Evolutionary conservation across 2,113 vertebrate species (phyloP), one percentile per base, ranked within the genome.

Genomic region (Hippocampus mohnikei): DNA sequence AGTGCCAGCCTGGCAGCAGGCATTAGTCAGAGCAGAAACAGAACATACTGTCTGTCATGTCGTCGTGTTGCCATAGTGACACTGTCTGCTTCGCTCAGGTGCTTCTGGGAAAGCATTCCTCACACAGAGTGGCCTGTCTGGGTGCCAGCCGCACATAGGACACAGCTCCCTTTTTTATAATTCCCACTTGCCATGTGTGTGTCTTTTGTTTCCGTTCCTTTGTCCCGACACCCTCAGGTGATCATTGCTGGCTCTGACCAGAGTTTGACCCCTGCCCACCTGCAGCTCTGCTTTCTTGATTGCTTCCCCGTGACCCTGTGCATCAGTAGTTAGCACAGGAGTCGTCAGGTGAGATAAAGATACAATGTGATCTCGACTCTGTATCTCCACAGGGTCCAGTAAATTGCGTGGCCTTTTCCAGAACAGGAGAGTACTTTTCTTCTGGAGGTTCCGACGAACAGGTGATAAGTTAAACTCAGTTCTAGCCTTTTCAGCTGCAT

Each of bases 361-460:
- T 55, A 23, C 37, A 37, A 52, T 53, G 27, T 53, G 67, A 56
- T 68, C 37, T 37, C n/a, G 20, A 60, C 3, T 70, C 6, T 67
- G 3, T 25, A 37, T 68, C 50, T 8, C 42, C 18, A 1, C 75
- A 99, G 97, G 96, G 96, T 13, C 89, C 95, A 69, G 96, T 92
- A 65, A 94, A 92, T 66, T 92, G 92, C 70, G 95, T 98, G 79
- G 88, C 90, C 0, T 99, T 99, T 82, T 98, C 97, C 71, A 92
- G 90, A 85, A 88, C 91, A 0, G 97, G 96, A 71, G 94, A 96
- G 10, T 90, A 91, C 58, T 96, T 98, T 88, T 95, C 95, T 20
- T 98, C 96, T 44, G 97, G 95, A 71, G 94, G 96, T n/a, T 93
- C 95, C 65, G 97, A 99, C 84, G 95, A 98, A 68, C 97, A 99